Evolutionary conservation across 2,888 invertebrate genomes (phyloP).

Genomic region (Cosmorhoe ocellata): DNA sequence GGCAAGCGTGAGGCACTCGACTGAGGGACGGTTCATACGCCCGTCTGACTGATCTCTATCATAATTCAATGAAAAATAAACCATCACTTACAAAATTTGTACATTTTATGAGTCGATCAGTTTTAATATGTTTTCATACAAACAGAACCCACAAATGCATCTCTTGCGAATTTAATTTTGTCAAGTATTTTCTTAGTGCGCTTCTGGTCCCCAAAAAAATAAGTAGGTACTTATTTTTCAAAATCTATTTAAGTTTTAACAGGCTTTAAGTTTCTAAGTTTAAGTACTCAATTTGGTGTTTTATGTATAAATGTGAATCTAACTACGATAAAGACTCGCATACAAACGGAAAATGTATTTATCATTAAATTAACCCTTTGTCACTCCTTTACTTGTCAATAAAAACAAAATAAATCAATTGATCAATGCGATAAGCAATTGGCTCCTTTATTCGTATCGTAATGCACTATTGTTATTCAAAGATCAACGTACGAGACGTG

Average conservation of each 20-base stretch:
- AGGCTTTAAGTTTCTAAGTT: too few species aligned
- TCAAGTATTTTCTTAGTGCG: too few species aligned
- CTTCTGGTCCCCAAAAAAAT: too few species aligned
- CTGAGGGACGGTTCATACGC: slow-evolving; percentile 3
- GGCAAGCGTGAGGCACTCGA: slow-evolving; percentile 10
- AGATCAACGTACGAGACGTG: slow-evolving; percentile 56
- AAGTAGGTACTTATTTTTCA: too few species aligned
- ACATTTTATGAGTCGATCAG: too few species aligned
- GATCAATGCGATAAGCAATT: slow-evolving; percentile 38
- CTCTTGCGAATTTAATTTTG: too few species aligned
- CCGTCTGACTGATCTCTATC: slow-evolving; percentile 13
- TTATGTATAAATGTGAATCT: too few species aligned
- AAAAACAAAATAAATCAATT: slow-evolving; percentile 25
- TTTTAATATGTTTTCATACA: too few species aligned
- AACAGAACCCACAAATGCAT: too few species aligned
- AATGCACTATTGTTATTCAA: slow-evolving; percentile 65
- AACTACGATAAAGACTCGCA: not conserved
- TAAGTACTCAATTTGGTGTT: too few species aligned
- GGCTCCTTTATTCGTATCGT: slow-evolving; percentile 55
- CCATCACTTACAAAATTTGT: not conserved
- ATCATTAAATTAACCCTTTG: slow-evolving; percentile 1
- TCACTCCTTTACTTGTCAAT: slow-evolving; percentile 5
- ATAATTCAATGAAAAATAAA: slow-evolving; percentile 16
- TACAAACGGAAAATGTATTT: not conserved
- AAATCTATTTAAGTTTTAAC: too few species aligned